Base-by-base conservation (phyloP, 2,888 invertebrate species). In the Drymonia ruficornis region DNA sequence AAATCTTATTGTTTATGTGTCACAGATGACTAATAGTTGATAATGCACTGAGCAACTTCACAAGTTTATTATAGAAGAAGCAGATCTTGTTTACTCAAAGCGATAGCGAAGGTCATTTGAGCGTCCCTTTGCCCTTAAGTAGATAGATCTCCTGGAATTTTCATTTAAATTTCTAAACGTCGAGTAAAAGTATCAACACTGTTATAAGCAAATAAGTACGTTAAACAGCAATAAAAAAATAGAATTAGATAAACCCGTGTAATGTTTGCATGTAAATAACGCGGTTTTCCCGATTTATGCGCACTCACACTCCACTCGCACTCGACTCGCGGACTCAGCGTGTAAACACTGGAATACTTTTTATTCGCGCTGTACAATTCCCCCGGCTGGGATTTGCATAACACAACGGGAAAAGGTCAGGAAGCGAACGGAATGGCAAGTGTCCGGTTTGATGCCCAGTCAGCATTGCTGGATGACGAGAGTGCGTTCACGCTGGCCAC, bases 391-490 rank as follows among this genome's bases (percentile, higher is more conserved):
- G 83, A 91, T 92, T 92, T 91, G 90, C 92, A 92, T 92, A 92
- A 89, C 91, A 88, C 84, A 90, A 86, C 89, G 86, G 87, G 89
- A 88, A 90, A 88, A 91, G 92, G 92, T 92, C 91, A 91, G 91
- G 82, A 91, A 91, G 89, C 87, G 91, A 89, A 91, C 82, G 78
- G 83, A 89, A 89, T 87, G 88, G 89, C 89, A 91, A 91, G 89
- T 88, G 91, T 89, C 89, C 88, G 83, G 84, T 83, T 80, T 85
- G 86, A 85, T 86, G 90, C 80, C 79, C 78, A 86, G 82, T 92
- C 91, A 91, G 91, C 91, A 83, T 62, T 81, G 76, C 78, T 76
- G 69, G 76, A 61, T 79, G 78, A 74, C 65, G 68, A 52, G 69
- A 65, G 67, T 61, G 55, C 74, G 78, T 81, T 87, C 56, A 59